Base-by-base conservation (phyloP, 2,113 vertebrate genomes). In the Ahaetulla prasina region DNA sequence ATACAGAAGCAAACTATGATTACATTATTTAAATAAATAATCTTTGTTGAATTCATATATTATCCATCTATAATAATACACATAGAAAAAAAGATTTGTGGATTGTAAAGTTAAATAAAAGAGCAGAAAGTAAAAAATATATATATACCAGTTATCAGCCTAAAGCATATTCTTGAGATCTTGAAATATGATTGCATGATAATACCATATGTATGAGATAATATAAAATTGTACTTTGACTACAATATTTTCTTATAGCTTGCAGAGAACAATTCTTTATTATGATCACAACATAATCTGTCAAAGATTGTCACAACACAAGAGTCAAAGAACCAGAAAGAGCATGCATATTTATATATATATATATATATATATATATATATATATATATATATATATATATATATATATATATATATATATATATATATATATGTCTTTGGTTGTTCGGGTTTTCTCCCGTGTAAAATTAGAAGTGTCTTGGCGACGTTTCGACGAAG, bases 181-280 rank as follows among this genome's bases (percentile, higher is more conserved):
- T 93, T 94, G 89, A 94, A 96, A 94, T 94, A 95, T 94, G 45
- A 27, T 94, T 94, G 93, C 94, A 96, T 94, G 93, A 94, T 95
- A 94, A 88, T 96, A 91, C 93, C 92, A 92, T 90, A 91, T 8
- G 85, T 91, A 90, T 35, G 96, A 96, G 91, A 95, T 94, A 94
- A 95, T 7, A 8, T 80, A 94, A 96, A 96, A 96, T 49, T 89
- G 87, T 93, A 95, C 94, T 95, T 94, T 94, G 93, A 93, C 93
- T 94, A 86, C 49, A 43, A 85, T 47, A 94, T 94, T 95, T 95
- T 95, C 94, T 95, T 94, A 94, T 93, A 85, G 20, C 87, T 88
- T 96, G 63, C 94, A 94, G 86, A 91, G 95, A 94, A 68, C 30
- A 27, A 92, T 92, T 97, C 87, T 94, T 95, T 96, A 97, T 97